phyloP scores from a whole-genome alignment of 2,113 vertebrate species.

The Sisor rabdophorus region DNA sequence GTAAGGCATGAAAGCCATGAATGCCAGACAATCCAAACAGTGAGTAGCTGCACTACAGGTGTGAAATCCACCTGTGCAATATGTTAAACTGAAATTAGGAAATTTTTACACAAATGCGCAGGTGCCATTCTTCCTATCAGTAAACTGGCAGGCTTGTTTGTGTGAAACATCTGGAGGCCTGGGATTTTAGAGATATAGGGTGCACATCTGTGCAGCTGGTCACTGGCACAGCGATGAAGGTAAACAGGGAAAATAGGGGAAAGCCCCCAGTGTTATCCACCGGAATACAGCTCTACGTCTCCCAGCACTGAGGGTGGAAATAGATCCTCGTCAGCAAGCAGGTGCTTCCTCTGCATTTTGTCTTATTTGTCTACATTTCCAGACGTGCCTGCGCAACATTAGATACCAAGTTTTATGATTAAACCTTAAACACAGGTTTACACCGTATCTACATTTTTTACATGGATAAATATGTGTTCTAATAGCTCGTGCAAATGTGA shows the following conservation, averaged over 20 bases:
- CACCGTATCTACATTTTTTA: background rate
- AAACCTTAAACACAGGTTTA: background rate
- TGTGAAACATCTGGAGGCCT: constrained; percentile 47
- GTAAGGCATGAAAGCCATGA: background rate
- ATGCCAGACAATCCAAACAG: constrained; percentile 2
- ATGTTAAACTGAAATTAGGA: constrained; percentile 36
- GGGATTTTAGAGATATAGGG: constrained; percentile 23
- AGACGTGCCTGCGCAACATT: constrained; percentile 50
- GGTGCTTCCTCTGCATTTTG: constrained; percentile 71
- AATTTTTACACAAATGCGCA: constrained; percentile 33
- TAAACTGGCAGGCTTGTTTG: constrained; percentile 51
- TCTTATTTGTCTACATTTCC: constrained; percentile 59
- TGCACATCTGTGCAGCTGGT: constrained; percentile 61
- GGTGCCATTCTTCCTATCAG: constrained; percentile 30
- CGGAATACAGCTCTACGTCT: constrained; percentile 66
- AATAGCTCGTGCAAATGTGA: background rate
- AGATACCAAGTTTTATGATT: constrained; percentile 18
- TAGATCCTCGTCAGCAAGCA: constrained; percentile 62
- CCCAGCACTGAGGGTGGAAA: constrained; percentile 70
- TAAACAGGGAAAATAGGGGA: constrained; percentile 68
- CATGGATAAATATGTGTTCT: background rate
- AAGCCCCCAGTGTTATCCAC: constrained; percentile 70
- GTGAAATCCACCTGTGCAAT: constrained; percentile 39
- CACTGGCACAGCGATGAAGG: constrained; percentile 56
- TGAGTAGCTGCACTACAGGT: constrained; percentile 6